A percentile compares a stretch with the other conserved stretches of the same genome.
Evolutionary conservation across 2,888 invertebrate genomes (phyloP).

Genomic region (Timandra comae): DNA sequence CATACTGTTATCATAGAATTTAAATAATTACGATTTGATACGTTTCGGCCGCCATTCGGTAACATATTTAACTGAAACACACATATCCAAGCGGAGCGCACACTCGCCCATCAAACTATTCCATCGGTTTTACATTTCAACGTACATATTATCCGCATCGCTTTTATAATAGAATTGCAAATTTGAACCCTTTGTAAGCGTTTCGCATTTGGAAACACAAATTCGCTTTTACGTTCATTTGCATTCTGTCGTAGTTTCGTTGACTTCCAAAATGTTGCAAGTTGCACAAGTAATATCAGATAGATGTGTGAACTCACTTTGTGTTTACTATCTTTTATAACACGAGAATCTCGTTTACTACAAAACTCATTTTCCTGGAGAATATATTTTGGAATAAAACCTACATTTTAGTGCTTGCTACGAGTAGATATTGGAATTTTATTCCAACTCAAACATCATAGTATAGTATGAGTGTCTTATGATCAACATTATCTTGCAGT

Average conservation of each 20-base stretch:
- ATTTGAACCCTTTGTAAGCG: conserved; percentile 75
- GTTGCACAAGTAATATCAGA: conserved; percentile 13
- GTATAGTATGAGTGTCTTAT: no score
- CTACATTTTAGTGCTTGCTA: no score
- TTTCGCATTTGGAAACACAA: conserved; percentile 70
- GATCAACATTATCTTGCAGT: no score
- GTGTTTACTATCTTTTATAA: not conserved
- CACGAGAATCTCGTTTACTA: no score
- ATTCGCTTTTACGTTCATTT: conserved; percentile 74
- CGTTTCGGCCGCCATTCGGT: conserved; percentile 13
- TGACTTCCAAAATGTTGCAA: conserved; percentile 53
- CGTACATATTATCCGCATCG: conserved; percentile 65
- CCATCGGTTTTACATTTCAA: conserved; percentile 58
- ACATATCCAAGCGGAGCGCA: conserved; percentile 14
- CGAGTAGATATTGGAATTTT: no score
- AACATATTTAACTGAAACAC: not conserved
- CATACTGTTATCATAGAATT: no score
- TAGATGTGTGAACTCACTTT: not conserved
- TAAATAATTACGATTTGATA: no score
- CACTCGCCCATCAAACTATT: conserved; percentile 41
- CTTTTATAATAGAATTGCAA: conserved; percentile 73
- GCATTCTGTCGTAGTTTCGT: conserved; percentile 62
- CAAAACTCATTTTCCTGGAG: conserved; percentile 4
- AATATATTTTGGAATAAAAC: conserved; percentile 1
- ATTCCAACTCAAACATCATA: no score